Evolutionary conservation across 2,113 vertebrate species (phyloP).

Genomic region (Zeus faber): DNA sequence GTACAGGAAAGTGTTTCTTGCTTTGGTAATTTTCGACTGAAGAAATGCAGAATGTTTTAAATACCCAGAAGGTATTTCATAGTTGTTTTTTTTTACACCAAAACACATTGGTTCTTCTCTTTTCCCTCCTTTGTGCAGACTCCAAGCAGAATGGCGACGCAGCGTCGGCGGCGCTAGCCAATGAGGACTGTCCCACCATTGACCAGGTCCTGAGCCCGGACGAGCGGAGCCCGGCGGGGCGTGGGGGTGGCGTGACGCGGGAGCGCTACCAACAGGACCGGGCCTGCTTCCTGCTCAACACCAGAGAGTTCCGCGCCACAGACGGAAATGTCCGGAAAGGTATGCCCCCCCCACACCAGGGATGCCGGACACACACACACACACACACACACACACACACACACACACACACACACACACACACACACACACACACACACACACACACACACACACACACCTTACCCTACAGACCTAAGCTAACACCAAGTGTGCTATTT

Average conservation of each 20-base stretch:
- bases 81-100: too few relatives aligned
- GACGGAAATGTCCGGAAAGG: slow-evolving; percentile 93
- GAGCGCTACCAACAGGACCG: slow-evolving; percentile 87
- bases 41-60: too few relatives aligned
- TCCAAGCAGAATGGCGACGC: slow-evolving; percentile 89
- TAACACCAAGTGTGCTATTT: too few relatives aligned
- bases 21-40: too few relatives aligned
- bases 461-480: neutral
- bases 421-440: neutral
- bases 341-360: slow-evolving; percentile 56
- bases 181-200: slow-evolving; percentile 91
- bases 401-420: neutral
- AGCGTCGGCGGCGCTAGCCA: slow-evolving; percentile 85
- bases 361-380: neutral
- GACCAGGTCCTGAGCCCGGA: slow-evolving; percentile 91
- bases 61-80: too few relatives aligned
- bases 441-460: slow-evolving; percentile 1
- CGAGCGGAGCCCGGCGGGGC: slow-evolving; percentile 84
- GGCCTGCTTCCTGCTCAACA: slow-evolving; percentile 91
- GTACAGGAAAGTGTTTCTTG: too few relatives aligned
- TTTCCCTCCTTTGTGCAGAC: slow-evolving; percentile 65
- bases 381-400: neutral
- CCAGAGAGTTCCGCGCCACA: slow-evolving; percentile 86
- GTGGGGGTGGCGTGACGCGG: slow-evolving; percentile 67
- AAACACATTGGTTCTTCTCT: neutral